Percentiles rank a stretch among this genome's conserved stretches.
Conservation (phyloP, 2,888 invertebrate species). For the Apodemia duryi region DNA sequence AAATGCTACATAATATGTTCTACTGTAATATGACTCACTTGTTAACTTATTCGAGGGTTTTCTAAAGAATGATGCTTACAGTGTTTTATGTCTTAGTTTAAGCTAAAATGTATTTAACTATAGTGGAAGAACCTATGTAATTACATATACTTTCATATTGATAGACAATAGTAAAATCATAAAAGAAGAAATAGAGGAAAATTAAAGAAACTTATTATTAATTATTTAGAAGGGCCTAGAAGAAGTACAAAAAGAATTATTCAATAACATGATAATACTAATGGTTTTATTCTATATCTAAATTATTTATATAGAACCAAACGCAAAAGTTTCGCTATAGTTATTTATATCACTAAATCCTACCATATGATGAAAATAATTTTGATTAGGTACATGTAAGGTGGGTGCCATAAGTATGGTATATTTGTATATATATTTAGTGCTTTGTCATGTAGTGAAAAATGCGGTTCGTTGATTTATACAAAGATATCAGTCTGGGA, state of each 20-base stretch:
- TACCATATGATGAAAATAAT: slow-evolving; percentile 18
- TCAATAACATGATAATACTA: slow-evolving; percentile 7
- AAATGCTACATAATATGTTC: not conserved
- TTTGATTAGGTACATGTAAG: slow-evolving; percentile 43
- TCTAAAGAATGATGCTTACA: not conserved
- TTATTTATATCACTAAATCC: slow-evolving; percentile 14
- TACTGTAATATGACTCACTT: not conserved
- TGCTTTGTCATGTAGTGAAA: slow-evolving; percentile 66
- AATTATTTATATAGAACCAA: slow-evolving; percentile 10
- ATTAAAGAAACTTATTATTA: not conserved
- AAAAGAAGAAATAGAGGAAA: not conserved
- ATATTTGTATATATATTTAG: slow-evolving; percentile 51
- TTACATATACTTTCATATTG: not conserved
- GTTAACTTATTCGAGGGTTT: not conserved
- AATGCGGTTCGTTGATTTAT: slow-evolving; percentile 56
- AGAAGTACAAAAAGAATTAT: not conserved
- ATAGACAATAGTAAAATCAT: not conserved
- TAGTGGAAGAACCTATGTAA: not conserved
- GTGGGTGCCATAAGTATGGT: slow-evolving; percentile 64
- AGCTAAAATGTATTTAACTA: slow-evolving; percentile 5
- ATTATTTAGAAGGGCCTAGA: not conserved
- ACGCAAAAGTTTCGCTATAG: slow-evolving; percentile 9
- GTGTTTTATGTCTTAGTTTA: slow-evolving; percentile 2
- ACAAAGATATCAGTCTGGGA: slow-evolving; percentile 67
- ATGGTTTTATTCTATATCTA: slow-evolving; percentile 4